Base-by-base conservation (phyloP, 2,888 invertebrate genomes). In the Nomada flava region DNA sequence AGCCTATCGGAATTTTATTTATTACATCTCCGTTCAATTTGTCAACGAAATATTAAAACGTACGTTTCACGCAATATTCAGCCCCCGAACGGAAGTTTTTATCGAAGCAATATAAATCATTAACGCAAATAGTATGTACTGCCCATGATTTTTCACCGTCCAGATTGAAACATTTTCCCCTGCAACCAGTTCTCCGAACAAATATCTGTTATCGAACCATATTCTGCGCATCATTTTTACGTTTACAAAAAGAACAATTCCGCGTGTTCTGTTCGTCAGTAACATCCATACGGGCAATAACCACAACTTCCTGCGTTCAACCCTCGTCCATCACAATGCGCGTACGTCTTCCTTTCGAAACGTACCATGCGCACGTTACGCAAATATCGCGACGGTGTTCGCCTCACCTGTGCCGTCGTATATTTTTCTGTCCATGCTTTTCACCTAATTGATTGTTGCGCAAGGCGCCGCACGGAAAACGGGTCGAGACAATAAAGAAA, bases 391-490 rank as follows among this genome's bases (percentile, higher is more conserved):
- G 2, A 29, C 65, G 42, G 15, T 29, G 71, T 77, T 79, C 80
- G 85, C 75, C 83, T 83, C 80, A 87, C 76, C 85, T 83, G 77
- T 55, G 26, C 65, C 52, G 26, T 57, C 29, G 70, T 59, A 74
- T 62, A 72, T 7, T 1, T 36, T 36, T 36, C 36, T 7, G 1
- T 5, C 36, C 0, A 36, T 36, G 76, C 73, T 63, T 76, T 82
- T 67, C 57, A 36, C 74, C 80, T 75, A 82, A 86, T 87, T 36
- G 69, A 64, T 75, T 18, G 60, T 86, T 86, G 71, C 76, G 74
- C 55, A 87, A 81, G 26, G 52, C 60, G 47, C 29, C 44, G 59
- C 53, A 53, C 55, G 69, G 47, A 52, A 67, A 64, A 29, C 55
- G 70, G 23, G 18, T 26, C 50, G 59, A 42, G 55, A 82, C 76